phyloP scores from a whole-genome alignment of 1,140 invertebrate genomes.

The Orussus abietinus region DNA sequence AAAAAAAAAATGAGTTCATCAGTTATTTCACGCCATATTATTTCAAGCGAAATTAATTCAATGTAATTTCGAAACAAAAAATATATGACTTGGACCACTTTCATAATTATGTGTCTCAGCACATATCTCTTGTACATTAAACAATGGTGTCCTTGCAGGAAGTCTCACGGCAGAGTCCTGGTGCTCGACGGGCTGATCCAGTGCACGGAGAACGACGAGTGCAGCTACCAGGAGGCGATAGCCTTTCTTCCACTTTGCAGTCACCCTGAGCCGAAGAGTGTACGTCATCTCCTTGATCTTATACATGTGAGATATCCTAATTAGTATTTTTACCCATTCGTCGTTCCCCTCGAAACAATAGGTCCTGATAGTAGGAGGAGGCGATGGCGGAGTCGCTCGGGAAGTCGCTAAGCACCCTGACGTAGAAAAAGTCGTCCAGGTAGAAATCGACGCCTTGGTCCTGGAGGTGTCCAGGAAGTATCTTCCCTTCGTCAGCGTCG shows the following conservation, averaged over 20 bases:
- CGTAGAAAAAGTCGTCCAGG: constrained; percentile 77
- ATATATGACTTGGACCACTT: neutral
- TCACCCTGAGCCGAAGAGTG: constrained; percentile 88
- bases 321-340: constrained; percentile 5
- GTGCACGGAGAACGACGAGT: constrained; percentile 94
- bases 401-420: constrained; percentile 91
- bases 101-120: constrained; percentile 1
- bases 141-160: constrained; percentile 54
- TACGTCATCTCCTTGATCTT: constrained; percentile 48
- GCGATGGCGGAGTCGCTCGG: constrained; percentile 93
- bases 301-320: neutral
- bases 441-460: constrained; percentile 93
- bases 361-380: constrained; percentile 95
- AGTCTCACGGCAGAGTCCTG: constrained; percentile 82
- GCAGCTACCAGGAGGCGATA: constrained; percentile 98
- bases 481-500: constrained; percentile 85
- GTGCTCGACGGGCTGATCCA: constrained; percentile 96
- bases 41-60: neutral
- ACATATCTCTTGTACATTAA: constrained; percentile 3
- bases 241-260: constrained; percentile 87
- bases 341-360: no score
- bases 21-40: no score
- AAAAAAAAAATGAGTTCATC: neutral
- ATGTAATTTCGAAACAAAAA: neutral
- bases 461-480: constrained; percentile 89